Conservation (phyloP, 2,113 vertebrate species). For the Colossoma macropomum region DNA sequence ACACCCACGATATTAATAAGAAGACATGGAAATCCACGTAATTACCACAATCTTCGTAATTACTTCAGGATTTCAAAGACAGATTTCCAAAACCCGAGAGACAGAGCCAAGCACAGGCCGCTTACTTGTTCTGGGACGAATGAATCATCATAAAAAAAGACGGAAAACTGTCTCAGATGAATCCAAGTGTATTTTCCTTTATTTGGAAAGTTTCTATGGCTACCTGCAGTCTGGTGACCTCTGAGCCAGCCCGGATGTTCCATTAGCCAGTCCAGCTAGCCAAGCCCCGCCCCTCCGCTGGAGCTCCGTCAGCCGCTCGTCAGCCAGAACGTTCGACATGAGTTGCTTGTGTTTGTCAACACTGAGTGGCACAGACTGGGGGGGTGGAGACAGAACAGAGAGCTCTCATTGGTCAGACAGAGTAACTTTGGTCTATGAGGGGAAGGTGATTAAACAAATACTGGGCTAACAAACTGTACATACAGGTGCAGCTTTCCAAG, state of each 20-base stretch:
- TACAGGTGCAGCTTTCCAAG: no score
- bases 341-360: constrained; percentile 80
- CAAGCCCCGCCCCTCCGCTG: constrained; percentile 87
- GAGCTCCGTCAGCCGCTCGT: constrained; percentile 82
- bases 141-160: neutral
- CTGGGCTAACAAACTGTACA: no score
- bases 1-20: neutral
- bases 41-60: neutral
- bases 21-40: neutral
- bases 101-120: neutral
- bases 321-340: constrained; percentile 83
- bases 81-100: neutral
- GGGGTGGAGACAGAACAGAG: neutral
- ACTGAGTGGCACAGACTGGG: constrained; percentile 71
- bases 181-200: constrained; percentile 9
- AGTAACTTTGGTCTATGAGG: no score
- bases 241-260: constrained; percentile 69
- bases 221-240: constrained; percentile 81
- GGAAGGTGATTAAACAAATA: no score
- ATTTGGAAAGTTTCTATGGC: constrained; percentile 21
- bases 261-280: constrained; percentile 83
- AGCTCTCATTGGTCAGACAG: neutral
- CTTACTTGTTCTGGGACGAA: neutral
- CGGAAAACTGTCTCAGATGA: neutral
- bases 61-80: neutral